Evolutionary conservation across 2,113 vertebrate genomes (phyloP), one percentile per base, ranked within the genome.

Genomic region (Gymnobelideus leadbeateri): DNA sequence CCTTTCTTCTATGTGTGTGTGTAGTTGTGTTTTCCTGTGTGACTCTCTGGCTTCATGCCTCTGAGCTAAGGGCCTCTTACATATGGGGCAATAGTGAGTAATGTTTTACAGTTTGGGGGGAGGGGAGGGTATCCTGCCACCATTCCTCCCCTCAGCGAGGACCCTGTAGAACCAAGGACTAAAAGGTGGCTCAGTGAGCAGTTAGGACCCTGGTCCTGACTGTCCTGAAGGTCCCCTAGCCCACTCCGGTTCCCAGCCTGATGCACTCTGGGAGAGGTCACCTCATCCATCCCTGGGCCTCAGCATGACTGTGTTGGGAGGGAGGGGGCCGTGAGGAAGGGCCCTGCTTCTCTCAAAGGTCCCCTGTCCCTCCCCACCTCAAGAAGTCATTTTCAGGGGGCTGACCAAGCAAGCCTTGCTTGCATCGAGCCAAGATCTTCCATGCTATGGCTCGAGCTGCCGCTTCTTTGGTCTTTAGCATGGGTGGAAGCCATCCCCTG

Each of bases 191-290:
- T 68, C 61, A 14, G 1, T 37, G 31, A 37, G 11, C 57, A 61
- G 11, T 3, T 61, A 12, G 61, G 46, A 57, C 8, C 24, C 43
- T 93, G 57, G 19, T 31, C 68, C n/a, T 92, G n/a, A 92, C n/a
- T 93, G 91, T 51, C 53, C 95, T 90, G 93, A 49, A 5, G 93
- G 46, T 90, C 55, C 55, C 51, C 52, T 14, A n/a, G 47, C 53
- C 3, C 55, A 31, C 47, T 91, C 68, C 51, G 10, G 47, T 93
- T 97, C 37, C 95, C 43, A 96, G 61, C 53, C 89, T 94, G 43
- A 91, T 49, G 92, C 92, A 52, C 61, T 54, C 23, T 6, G 9
- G 10, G 21, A 54, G 3, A 91, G 95, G 12, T 92, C 77, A 94
- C 90, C 94, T 95, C 51, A 52, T 28, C 53, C 68, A 90, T 77